Conservation (phyloP, 2,888 invertebrate species). For the Sclerodermus sp. region DNA sequence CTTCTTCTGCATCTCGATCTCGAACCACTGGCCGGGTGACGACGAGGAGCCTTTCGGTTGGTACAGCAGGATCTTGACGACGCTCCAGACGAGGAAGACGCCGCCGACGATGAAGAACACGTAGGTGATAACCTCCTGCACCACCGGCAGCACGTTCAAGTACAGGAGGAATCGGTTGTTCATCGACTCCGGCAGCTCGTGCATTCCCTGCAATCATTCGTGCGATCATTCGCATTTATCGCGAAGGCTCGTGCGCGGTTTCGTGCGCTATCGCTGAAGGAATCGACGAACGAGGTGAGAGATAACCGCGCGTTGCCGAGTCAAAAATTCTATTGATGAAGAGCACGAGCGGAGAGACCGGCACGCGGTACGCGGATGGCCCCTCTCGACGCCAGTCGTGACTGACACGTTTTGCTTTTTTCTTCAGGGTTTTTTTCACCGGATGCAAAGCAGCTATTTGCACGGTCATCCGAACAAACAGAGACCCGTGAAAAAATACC, state of each 20-base stretch:
- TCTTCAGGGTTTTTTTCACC: no score
- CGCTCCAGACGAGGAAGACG: constrained; percentile 60
- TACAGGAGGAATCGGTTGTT: constrained; percentile 71
- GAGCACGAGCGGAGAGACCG: no score
- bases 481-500: not conserved
- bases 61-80: constrained; percentile 50
- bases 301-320: no score
- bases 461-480: constrained; percentile 15
- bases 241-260: no score
- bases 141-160: constrained; percentile 70
- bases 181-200: constrained; percentile 66
- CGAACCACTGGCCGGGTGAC: constrained; percentile 38
- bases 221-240: no score
- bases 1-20: constrained; percentile 42
- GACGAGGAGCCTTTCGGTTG: constrained; percentile 26
- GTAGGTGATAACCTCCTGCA: constrained; percentile 64
- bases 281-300: no score
- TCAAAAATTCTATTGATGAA: no score
- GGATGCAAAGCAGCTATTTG: no score
- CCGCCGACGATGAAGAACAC: constrained; percentile 60
- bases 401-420: no score
- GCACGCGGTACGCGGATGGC: no score
- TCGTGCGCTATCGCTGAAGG: no score
- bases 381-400: not conserved
- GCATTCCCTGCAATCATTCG: constrained; percentile 68